Evolutionary conservation across 2,888 invertebrate genomes (phyloP).

Genomic region (Oscheius sp.): DNA sequence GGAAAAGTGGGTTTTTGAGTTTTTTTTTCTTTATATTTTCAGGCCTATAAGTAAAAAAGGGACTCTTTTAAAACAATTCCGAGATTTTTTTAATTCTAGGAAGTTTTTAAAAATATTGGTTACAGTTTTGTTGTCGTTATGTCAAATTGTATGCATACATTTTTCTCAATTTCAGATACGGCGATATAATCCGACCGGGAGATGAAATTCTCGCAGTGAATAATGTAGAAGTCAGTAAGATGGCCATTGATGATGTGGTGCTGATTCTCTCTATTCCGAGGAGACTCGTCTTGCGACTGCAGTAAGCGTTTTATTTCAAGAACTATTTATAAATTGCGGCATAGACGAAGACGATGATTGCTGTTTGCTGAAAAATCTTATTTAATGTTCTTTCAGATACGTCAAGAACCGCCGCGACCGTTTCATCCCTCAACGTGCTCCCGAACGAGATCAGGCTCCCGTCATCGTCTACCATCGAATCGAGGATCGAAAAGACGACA

Average conservation of each 20-base stretch:
- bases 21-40: background rate
- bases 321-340: too few relatives aligned
- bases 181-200: constrained; percentile 91
- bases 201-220: constrained; percentile 98
- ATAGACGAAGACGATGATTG: too few relatives aligned
- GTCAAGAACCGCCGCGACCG: constrained; percentile 43
- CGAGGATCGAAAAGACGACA: constrained; percentile 52
- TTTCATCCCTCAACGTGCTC: constrained; percentile 32
- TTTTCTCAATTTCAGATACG: constrained; percentile 77
- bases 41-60: background rate
- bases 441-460: constrained; percentile 60
- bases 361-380: too few relatives aligned
- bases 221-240: constrained; percentile 90
- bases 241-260: constrained; percentile 98
- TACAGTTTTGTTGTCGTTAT: background rate
- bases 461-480: constrained; percentile 69
- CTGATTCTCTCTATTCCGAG: constrained; percentile 99
- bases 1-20: constrained; percentile 41
- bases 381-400: constrained; percentile 34
- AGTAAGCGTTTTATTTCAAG: constrained; percentile 75
- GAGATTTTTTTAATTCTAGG: constrained; percentile 1
- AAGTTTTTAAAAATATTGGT: background rate
- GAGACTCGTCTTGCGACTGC: constrained; percentile 89
- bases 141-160: background rate
- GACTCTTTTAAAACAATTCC: background rate